Percentiles rank a stretch among this genome's conserved stretches.
Evolutionary conservation across 2,797 vertebrate genomes (phyloP).

Genomic region (Paramormyrops hopkinsi): DNA sequence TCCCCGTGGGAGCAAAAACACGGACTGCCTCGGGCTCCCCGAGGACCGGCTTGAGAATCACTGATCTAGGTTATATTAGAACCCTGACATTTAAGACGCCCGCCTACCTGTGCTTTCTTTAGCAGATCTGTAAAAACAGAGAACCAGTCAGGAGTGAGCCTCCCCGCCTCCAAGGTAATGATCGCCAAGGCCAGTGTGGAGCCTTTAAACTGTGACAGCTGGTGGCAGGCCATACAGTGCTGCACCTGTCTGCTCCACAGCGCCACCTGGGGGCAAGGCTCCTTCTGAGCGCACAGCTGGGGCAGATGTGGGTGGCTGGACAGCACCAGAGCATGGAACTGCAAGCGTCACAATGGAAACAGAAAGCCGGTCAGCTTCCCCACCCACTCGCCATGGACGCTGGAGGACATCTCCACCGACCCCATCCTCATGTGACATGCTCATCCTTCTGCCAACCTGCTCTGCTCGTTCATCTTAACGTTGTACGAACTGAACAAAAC

Average conservation of each 20-base stretch:
- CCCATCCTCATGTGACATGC: background rate
- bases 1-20: background rate
- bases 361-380: background rate
- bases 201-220: conserved; percentile 93
- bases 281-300: conserved; percentile 74
- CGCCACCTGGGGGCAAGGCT: conserved; percentile 80
- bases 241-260: conserved; percentile 95
- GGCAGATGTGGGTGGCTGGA: conserved; percentile 67
- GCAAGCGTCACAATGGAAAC: conserved; percentile 21
- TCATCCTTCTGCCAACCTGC: background rate
- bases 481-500: background rate
- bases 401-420: background rate
- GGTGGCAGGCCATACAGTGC: conserved; percentile 98
- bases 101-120: conserved; percentile 83
- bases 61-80: background rate
- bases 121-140: conserved; percentile 80
- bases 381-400: background rate
- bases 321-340: conserved; percentile 79
- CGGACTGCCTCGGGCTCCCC: background rate
- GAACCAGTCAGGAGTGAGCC: conserved; percentile 75
- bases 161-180: conserved; percentile 95
- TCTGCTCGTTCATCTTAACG: conserved; percentile 23
- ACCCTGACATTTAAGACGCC: conserved; percentile 9
- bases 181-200: conserved; percentile 95
- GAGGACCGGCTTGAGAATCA: background rate